phyloP scores from a whole-genome alignment of 2,797 vertebrate species.

The Gephyroberyx darwinii region DNA sequence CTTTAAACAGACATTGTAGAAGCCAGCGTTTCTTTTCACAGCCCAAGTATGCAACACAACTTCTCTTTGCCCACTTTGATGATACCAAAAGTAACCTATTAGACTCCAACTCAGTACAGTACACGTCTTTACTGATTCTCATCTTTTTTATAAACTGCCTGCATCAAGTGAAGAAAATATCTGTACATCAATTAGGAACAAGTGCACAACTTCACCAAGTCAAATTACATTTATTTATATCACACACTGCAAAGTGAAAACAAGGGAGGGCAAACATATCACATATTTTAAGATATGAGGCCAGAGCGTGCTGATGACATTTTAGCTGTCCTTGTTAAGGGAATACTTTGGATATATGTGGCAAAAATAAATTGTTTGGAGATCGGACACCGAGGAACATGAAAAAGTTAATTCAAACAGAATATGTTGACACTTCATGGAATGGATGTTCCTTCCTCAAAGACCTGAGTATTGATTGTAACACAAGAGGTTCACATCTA shows the following conservation, averaged over 20 bases:
- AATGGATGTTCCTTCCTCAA: constrained; percentile 58
- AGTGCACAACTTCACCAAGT: constrained; percentile 9
- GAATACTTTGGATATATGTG: neutral
- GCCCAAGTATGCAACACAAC: constrained; percentile 62
- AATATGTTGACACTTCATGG: constrained; percentile 57
- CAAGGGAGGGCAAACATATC: neutral
- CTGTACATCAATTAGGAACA: constrained; percentile 2
- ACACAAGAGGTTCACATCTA: constrained; percentile 69
- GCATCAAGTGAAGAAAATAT: constrained; percentile 39
- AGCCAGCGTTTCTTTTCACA: constrained; percentile 61
- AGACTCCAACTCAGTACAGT: constrained; percentile 31
- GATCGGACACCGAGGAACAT: constrained; percentile 6
- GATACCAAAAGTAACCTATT: constrained; percentile 68
- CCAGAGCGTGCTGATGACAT: neutral
- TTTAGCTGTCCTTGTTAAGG: neutral
- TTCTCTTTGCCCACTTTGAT: constrained; percentile 66
- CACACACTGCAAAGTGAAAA: neutral
- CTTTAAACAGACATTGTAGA: constrained; percentile 63
- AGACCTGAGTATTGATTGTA: constrained; percentile 60
- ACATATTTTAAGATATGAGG: neutral
- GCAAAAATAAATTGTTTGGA: constrained; percentile 22
- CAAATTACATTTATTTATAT: constrained; percentile 26
- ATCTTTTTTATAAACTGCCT: constrained; percentile 42
- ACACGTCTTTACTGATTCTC: constrained; percentile 29
- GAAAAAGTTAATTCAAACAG: constrained; percentile 40